Percentiles rank a stretch among this genome's conserved stretches.
Evolutionary conservation across 2,113 vertebrate species (phyloP).

Genomic region (Smithornis capensis): DNA sequence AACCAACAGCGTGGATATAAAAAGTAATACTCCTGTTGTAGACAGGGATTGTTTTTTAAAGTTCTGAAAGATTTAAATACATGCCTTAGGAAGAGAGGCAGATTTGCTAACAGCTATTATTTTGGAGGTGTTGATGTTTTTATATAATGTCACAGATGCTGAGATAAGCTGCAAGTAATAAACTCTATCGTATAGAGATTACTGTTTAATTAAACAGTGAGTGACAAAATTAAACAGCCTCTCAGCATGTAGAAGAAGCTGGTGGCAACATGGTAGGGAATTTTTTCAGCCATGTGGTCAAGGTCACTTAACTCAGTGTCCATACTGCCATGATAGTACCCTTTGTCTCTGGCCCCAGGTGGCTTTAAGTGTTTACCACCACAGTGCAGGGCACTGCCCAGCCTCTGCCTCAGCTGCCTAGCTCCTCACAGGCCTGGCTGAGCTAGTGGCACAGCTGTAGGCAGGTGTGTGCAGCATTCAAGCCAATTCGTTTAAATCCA

Average conservation of each 20-base stretch:
- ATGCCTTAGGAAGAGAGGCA: background rate
- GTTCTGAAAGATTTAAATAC: background rate
- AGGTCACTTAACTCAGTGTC: background rate
- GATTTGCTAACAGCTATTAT: background rate
- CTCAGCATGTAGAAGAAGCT: background rate
- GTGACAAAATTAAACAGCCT: background rate
- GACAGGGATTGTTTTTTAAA: background rate
- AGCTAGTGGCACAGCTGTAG: background rate
- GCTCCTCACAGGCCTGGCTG: background rate
- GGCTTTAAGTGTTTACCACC: background rate
- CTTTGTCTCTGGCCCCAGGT: background rate
- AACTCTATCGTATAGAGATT: background rate
- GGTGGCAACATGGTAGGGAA: background rate
- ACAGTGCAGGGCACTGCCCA: background rate
- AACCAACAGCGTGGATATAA: background rate
- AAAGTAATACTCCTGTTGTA: background rate
- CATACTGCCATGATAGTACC: fast-evolving
- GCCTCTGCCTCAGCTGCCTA: background rate
- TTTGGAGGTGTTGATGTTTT: conserved; percentile 5
- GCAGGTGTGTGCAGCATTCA: background rate
- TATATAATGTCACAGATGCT: background rate
- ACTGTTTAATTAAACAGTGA: conserved; percentile 30
- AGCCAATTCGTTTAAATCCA: background rate
- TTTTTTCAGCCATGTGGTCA: background rate
- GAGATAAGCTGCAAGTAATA: background rate